Percentiles rank a stretch among this genome's conserved stretches.
Conservation (phyloP, 2,888 invertebrate species). For the Amphimallon solstitiale region DNA sequence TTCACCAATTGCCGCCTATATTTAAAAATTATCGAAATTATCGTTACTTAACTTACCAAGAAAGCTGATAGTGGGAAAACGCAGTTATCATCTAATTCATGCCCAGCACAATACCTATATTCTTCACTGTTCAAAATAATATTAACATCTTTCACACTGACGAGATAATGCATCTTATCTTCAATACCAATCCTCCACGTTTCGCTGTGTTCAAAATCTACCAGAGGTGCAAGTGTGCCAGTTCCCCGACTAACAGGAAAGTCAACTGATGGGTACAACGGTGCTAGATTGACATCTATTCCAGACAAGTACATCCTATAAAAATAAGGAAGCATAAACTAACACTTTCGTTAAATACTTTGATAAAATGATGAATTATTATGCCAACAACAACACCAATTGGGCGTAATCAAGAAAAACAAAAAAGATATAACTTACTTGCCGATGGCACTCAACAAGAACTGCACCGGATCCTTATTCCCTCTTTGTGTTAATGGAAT, state of each 20-base stretch:
- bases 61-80: conserved; percentile 56
- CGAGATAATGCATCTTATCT: conserved; percentile 56
- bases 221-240: conserved; percentile 81
- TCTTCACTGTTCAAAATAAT: conserved; percentile 66
- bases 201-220: conserved; percentile 90
- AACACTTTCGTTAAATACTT: neutral
- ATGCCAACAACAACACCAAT: neutral
- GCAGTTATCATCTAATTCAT: conserved; percentile 57
- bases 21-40: neutral
- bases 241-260: conserved; percentile 91
- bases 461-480: conserved; percentile 72
- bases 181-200: conserved; percentile 71
- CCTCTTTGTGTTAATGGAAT: conserved; percentile 80
- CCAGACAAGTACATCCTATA: conserved; percentile 82
- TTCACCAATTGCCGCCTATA: neutral
- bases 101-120: conserved; percentile 57
- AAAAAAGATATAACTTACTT: conserved; percentile 64
- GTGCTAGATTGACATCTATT: conserved; percentile 77
- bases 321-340: neutral
- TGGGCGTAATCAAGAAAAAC: neutral
- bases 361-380: neutral
- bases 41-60: conserved; percentile 51
- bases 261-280: conserved; percentile 79
- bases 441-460: conserved; percentile 72
- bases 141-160: conserved; percentile 58